Percentiles rank a stretch among this genome's conserved stretches.
These are phyloP conservation scores for Harpagifer antarcticus DNA, from an alignment of 2,797 vertebrate species.

Conservation along the genomic window DNA sequence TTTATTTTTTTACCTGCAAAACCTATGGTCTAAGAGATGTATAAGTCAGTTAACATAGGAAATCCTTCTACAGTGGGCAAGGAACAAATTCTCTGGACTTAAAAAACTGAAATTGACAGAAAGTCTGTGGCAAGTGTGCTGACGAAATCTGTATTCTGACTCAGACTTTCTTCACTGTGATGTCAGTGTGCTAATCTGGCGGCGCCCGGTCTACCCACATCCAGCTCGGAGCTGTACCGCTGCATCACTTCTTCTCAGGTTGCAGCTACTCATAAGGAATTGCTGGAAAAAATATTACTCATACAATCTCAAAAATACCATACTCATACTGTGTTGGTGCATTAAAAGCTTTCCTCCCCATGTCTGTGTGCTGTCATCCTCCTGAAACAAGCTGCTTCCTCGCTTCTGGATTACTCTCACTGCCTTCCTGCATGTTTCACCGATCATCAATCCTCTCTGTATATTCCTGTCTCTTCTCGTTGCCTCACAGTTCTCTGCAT, in stretches of 20 bases:
- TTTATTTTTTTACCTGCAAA: not conserved
- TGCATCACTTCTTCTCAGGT: conserved; percentile 73
- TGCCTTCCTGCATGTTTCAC: conserved; percentile 62
- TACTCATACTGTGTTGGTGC: conserved; percentile 57
- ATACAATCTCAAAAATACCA: conserved; percentile 23
- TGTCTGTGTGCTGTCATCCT: conserved; percentile 61
- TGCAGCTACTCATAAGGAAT: conserved; percentile 67
- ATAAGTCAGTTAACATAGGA: conserved; percentile 1
- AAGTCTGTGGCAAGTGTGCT: not conserved
- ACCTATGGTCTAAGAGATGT: conserved; percentile 4
- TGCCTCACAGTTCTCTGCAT: conserved; percentile 77
- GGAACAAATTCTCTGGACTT: not conserved
- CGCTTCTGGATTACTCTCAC: conserved; percentile 70
- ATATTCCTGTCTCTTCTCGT: conserved; percentile 73
- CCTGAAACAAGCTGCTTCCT: conserved; percentile 66
- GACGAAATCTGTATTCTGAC: conserved; percentile 42
- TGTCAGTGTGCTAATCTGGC: conserved; percentile 65
- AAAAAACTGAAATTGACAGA: conserved; percentile 21
- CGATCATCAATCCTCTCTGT: conserved; percentile 64
- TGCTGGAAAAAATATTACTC: conserved; percentile 70
- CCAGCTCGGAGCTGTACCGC: conserved; percentile 49
- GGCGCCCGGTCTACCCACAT: conserved; percentile 65
- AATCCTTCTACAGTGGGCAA: conserved; percentile 6
- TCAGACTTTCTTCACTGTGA: conserved; percentile 54
- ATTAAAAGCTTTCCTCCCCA: conserved; percentile 61